Evolutionary conservation across 2,797 vertebrate species (phyloP), one percentile per base, ranked within the genome.

Genomic region (Myotis pilosus): DNA sequence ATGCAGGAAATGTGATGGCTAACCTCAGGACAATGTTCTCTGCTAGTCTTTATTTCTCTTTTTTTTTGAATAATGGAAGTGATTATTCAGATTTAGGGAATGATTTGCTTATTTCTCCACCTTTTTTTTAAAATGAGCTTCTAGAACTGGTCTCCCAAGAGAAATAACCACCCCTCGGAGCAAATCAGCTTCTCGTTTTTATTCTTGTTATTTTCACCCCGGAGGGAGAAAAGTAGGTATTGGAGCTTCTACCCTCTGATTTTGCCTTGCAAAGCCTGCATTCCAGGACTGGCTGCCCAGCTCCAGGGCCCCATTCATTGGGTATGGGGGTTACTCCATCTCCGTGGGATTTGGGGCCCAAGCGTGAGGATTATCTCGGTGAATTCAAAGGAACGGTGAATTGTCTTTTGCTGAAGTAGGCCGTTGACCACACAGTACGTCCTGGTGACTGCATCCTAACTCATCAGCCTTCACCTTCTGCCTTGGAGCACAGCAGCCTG

Each of bases 101-200:
- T 68, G 38, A 79, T 28, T 87, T 19, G 1, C n/a, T 86, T 12
- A 28, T 85, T 92, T 87, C 51, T 91, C 60, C n/a, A 33, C 55
- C 33, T 64, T 53, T 64, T 64, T 33, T 17, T 1, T 25, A 75
- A 28, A 78, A 60, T 16, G 19, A 44, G 36, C 41, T 36, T 3
- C 36, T 80, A 36, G 30, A 60, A 41, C 57, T 91, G 8, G 2
- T 53, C 17, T 41, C 51, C 30, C n/a, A 4, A 69, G 8, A 87
- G 72, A 85, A 64, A 33, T 71, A 76, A 44, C 8, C 38, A 33
- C n/a, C n/a, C 47, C 38, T 89, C 28, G 25, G 20, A 96, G 38
- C n/a, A 87, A 60, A 62, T 80, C n/a, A 80, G 57, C n/a, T 55
- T 30, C 51, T 68, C 10, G 2, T 33, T 89, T 49, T 44, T 28